phyloP scores from a whole-genome alignment of 2,113 vertebrate genomes.

The Myiopsitta monachus region DNA sequence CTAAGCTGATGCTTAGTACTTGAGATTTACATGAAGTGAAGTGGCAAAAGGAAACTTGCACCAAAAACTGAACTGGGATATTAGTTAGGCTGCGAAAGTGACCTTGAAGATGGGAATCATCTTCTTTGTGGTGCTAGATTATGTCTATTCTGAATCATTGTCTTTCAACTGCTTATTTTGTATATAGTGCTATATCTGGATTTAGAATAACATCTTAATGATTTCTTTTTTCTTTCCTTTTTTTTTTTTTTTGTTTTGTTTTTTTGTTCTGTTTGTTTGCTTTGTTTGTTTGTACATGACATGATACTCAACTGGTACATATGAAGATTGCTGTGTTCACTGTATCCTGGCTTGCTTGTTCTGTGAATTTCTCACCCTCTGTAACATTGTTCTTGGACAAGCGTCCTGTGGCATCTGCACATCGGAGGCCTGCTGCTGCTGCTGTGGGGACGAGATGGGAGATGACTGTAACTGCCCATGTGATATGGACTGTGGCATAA shows the following conservation, averaged over 20 bases:
- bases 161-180: not conserved
- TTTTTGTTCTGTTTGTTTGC: not conserved
- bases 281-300: not conserved
- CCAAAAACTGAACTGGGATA: not conserved
- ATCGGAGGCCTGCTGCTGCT: slow-evolving; percentile 88
- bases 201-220: not conserved
- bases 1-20: not conserved
- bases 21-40: not conserved
- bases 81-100: not conserved
- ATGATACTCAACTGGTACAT: not conserved
- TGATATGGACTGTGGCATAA: slow-evolving; percentile 95
- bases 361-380: slow-evolving; percentile 96
- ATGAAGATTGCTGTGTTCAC: slow-evolving; percentile 95
- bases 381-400: slow-evolving; percentile 93
- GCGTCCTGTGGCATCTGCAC: slow-evolving; percentile 90
- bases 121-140: not conserved
- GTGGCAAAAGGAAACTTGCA: not conserved
- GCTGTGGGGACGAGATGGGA: slow-evolving; percentile 90
- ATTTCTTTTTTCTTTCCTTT: not conserved
- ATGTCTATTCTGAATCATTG: not conserved
- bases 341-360: slow-evolving; percentile 99
- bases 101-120: not conserved
- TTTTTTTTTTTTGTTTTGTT: not conserved
- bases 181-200: not conserved
- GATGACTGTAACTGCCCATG: slow-evolving; percentile 84